Conservation (phyloP, 1,140 invertebrate genomes). For the Eueides isabella region DNA sequence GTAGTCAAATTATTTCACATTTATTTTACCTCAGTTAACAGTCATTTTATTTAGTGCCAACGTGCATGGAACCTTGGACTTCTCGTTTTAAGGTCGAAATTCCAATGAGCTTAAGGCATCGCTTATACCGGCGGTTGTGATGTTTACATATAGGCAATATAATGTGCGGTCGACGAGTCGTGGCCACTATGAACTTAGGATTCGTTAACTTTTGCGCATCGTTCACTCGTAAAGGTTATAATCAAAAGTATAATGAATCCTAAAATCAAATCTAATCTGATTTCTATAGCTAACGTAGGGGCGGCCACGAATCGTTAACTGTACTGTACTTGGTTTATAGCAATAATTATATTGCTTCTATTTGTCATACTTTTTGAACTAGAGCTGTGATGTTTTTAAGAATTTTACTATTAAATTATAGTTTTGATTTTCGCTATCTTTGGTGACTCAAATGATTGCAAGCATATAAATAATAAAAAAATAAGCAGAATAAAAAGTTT, state of each 20-base stretch:
- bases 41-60: conserved; percentile 42
- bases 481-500: too few relatives aligned
- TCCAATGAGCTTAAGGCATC: conserved; percentile 60
- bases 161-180: too few relatives aligned
- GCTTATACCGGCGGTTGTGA: conserved; percentile 59
- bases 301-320: too few relatives aligned
- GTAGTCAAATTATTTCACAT: conserved; percentile 27
- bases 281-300: too few relatives aligned
- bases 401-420: too few relatives aligned
- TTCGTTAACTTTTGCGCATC: too few relatives aligned
- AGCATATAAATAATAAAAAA: neutral
- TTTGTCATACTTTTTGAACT: conserved; percentile 44
- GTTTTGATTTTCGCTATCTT: too few relatives aligned
- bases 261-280: too few relatives aligned
- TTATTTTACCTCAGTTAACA: conserved; percentile 31
- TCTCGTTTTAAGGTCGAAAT: conserved; percentile 37
- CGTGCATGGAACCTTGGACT: conserved; percentile 33
- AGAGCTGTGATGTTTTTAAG: conserved; percentile 6
- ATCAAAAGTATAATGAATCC: too few relatives aligned
- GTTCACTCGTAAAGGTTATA: too few relatives aligned
- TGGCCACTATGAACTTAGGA: too few relatives aligned
- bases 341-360: conserved; percentile 50
- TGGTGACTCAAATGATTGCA: too few relatives aligned
- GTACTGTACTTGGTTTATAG: conserved; percentile 38
- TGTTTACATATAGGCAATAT: conserved; percentile 49